phyloP scores from a whole-genome alignment of 2,888 invertebrate species.

The Zhuqinia jingwanae region DNA sequence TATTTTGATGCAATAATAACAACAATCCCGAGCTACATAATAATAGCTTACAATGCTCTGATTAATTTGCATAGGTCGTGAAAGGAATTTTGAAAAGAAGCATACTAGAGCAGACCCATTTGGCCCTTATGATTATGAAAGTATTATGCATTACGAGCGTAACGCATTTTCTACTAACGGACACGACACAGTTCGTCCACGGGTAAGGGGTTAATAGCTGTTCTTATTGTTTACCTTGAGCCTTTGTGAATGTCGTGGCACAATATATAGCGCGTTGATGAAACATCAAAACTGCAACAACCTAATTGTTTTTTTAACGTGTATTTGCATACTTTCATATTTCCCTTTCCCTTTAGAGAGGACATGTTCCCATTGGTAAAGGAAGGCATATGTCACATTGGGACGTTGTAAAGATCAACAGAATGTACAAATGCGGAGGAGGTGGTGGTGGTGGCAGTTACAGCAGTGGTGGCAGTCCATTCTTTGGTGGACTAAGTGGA shows the following conservation, averaged over 20 bases:
- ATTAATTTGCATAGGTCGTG: constrained; percentile 62
- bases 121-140: constrained; percentile 62
- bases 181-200: constrained; percentile 66
- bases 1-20: no score
- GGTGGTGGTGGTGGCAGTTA: constrained; percentile 38
- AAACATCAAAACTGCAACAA: constrained; percentile 4
- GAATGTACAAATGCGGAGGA: constrained; percentile 67
- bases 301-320: constrained; percentile 12
- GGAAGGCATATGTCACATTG: constrained; percentile 69
- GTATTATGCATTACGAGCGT: constrained; percentile 70
- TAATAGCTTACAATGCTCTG: constrained; percentile 27
- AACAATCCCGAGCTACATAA: no score
- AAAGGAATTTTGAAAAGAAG: constrained; percentile 72
- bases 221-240: constrained; percentile 39
- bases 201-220: constrained; percentile 47
- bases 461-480: not conserved
- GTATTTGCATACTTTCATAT: constrained; percentile 38
- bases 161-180: constrained; percentile 65
- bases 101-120: constrained; percentile 65
- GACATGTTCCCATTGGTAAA: constrained; percentile 57
- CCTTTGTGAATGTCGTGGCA: constrained; percentile 48
- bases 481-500: constrained; percentile 50
- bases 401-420: constrained; percentile 70
- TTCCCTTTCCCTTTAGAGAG: constrained; percentile 55
- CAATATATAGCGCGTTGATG: not conserved